phyloP scores from a whole-genome alignment of 2,113 vertebrate genomes.

The Ptilorrhoa leucosticta region DNA sequence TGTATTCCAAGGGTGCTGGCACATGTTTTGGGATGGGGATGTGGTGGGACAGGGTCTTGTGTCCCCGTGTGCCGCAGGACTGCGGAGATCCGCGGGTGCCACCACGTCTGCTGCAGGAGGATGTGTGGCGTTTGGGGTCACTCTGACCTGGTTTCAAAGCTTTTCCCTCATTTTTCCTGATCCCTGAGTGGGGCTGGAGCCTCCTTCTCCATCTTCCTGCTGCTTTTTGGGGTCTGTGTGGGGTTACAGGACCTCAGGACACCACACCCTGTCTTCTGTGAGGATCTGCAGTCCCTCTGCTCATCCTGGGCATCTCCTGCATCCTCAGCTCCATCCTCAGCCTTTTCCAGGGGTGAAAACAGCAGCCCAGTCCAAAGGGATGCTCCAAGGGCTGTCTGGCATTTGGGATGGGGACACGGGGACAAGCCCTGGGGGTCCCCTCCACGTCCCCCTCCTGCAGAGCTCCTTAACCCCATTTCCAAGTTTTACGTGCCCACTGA shows the following conservation, averaged over 20 bases:
- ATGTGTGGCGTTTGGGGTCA: fast-evolving
- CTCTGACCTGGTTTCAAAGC: background rate
- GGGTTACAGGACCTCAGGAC: fast-evolving
- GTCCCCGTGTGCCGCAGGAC: background rate
- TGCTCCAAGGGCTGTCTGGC: background rate
- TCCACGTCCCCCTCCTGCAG: fast-evolving
- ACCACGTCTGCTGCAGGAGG: background rate
- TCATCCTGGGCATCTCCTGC: background rate
- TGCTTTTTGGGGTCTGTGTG: fast-evolving
- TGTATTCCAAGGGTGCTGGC: fast-evolving
- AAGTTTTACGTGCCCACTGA: fast-evolving
- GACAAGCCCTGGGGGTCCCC: background rate
- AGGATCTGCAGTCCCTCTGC: background rate
- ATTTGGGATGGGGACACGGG: background rate
- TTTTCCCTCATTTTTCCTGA: fast-evolving
- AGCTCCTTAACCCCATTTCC: background rate
- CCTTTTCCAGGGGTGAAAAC: background rate
- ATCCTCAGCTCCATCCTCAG: background rate
- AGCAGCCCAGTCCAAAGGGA: background rate
- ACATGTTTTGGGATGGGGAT: background rate
- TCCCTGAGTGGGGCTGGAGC: fast-evolving
- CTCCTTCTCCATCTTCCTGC: fast-evolving
- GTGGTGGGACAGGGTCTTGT: fast-evolving
- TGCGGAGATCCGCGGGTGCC: background rate
- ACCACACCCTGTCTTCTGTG: fast-evolving